Evolutionary conservation across 2,888 invertebrate genomes (phyloP).

Genomic region (Carabus problematicus): DNA sequence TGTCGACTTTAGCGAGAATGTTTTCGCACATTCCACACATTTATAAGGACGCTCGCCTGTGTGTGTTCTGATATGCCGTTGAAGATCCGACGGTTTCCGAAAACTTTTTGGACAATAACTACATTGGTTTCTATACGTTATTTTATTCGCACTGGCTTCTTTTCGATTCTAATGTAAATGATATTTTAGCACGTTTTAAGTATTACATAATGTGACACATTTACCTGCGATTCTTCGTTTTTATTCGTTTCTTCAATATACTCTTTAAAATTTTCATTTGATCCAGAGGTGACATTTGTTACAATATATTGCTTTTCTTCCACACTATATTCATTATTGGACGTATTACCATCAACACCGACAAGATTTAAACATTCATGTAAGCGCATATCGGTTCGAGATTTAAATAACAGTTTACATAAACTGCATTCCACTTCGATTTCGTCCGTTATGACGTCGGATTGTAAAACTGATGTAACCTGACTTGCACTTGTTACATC

Average conservation of each 20-base stretch:
- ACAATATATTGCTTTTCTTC: constrained; percentile 3
- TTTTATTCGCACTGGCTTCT: not conserved
- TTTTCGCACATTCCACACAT: constrained; percentile 63
- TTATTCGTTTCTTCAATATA: too few relatives aligned
- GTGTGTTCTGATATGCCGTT: constrained; percentile 71
- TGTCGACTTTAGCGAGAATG: constrained; percentile 72
- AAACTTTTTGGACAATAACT: constrained; percentile 70
- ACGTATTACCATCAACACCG: constrained; percentile 7
- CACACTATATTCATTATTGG: not conserved
- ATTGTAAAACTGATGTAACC: constrained; percentile 14
- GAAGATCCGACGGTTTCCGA: constrained; percentile 72
- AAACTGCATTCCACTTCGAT: constrained; percentile 25
- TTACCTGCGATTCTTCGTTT: too few relatives aligned
- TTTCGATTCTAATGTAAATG: not conserved
- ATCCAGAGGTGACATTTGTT: not conserved
- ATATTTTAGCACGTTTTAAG: too few relatives aligned
- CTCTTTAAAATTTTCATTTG: too few relatives aligned
- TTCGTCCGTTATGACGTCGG: constrained; percentile 8
- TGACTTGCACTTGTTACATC: constrained; percentile 12
- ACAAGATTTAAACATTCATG: constrained; percentile 35
- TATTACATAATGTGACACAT: too few relatives aligned
- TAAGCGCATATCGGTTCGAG: constrained; percentile 22
- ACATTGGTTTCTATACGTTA: constrained; percentile 52
- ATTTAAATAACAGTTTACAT: constrained; percentile 29
- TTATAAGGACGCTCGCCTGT: constrained; percentile 73